Percentiles rank a stretch among this genome's conserved stretches.
These are phyloP conservation scores for Drosophila aff. DNA, from an alignment of 1,140 invertebrate species.

Conservation along the genomic window DNA sequence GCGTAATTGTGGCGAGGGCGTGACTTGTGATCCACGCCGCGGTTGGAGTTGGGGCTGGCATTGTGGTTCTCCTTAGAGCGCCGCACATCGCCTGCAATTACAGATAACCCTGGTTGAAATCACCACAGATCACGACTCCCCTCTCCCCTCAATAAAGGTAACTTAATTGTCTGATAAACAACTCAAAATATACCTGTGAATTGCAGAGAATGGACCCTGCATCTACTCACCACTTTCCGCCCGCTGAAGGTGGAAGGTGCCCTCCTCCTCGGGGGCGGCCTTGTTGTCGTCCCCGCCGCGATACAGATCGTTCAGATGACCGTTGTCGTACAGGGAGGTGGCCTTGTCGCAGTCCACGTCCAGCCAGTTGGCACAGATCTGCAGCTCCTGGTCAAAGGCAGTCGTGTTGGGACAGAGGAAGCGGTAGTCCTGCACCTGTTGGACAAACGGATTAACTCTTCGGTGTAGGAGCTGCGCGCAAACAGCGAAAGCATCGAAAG, in stretches of 20 bases:
- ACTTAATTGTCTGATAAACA: slow-evolving; percentile 1
- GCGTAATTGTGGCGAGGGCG: slow-evolving; percentile 69
- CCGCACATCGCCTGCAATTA: slow-evolving; percentile 76
- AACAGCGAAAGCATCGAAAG: slow-evolving; percentile 57
- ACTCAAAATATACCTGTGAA: background rate
- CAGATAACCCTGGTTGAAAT: slow-evolving; percentile 3
- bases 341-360: slow-evolving; percentile 94
- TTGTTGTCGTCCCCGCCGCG: slow-evolving; percentile 88
- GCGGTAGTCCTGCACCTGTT: slow-evolving; percentile 91
- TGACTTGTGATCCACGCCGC: slow-evolving; percentile 71
- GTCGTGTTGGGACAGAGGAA: slow-evolving; percentile 97
- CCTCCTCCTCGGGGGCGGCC: slow-evolving; percentile 88
- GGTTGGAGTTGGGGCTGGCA: slow-evolving; percentile 22
- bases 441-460: slow-evolving; percentile 82
- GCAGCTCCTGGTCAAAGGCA: slow-evolving; percentile 95
- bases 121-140: slow-evolving; percentile 1
- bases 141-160: background rate
- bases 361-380: slow-evolving; percentile 96
- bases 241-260: slow-evolving; percentile 90
- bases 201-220: background rate
- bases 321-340: slow-evolving; percentile 91
- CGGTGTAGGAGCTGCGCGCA: slow-evolving; percentile 73
- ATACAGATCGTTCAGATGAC: slow-evolving; percentile 92
- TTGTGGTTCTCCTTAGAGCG: slow-evolving; percentile 76
- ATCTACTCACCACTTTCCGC: slow-evolving; percentile 88